These are phyloP conservation scores for Eueides isabella DNA, from an alignment of 1,140 invertebrate species.

Conservation along the genomic window DNA sequence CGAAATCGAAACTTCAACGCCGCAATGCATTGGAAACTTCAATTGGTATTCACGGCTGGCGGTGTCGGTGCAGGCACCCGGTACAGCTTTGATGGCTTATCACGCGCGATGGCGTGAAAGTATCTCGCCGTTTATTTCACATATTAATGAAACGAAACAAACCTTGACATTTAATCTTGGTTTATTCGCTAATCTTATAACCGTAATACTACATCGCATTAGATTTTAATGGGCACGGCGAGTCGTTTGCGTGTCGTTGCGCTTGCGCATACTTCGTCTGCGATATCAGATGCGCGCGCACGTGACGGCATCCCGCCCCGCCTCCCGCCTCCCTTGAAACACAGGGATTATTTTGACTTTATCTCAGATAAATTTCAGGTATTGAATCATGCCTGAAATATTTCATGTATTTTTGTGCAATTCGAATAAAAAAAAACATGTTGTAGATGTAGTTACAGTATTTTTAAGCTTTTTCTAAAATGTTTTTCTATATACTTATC, in stretches of 20 bases:
- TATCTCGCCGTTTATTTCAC: conserved; percentile 7
- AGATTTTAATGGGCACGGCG: conserved; percentile 15
- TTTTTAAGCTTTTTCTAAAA: background rate
- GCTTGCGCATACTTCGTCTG: conserved; percentile 51
- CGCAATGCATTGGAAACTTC: conserved; percentile 3
- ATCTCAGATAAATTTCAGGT: conserved; percentile 25
- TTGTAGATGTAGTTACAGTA: background rate
- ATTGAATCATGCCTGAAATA: background rate
- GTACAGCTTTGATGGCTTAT: conserved; percentile 12
- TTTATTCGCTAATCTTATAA: conserved; percentile 19
- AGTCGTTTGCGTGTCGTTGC: conserved; percentile 51
- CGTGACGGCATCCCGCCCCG: conserved; percentile 63
- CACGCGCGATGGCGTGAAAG: conserved; percentile 6
- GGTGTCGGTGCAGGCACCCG: conserved; percentile 5
- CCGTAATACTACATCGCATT: conserved; percentile 13
- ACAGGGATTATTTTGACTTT: conserved; percentile 39
- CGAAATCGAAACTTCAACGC: conserved; percentile 1
- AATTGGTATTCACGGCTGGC: background rate
- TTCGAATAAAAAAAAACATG: background rate
- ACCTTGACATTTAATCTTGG: conserved; percentile 7
- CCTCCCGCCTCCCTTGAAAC: conserved; percentile 52
- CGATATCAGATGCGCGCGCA: conserved; percentile 64
- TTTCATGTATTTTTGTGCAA: background rate
- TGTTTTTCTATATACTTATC: background rate
- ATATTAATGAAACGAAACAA: conserved; percentile 6